A percentile compares a stretch with the other conserved stretches of the same genome.
Conservation (phyloP, 2,797 vertebrate species). For the Sebastes matsubarae region DNA sequence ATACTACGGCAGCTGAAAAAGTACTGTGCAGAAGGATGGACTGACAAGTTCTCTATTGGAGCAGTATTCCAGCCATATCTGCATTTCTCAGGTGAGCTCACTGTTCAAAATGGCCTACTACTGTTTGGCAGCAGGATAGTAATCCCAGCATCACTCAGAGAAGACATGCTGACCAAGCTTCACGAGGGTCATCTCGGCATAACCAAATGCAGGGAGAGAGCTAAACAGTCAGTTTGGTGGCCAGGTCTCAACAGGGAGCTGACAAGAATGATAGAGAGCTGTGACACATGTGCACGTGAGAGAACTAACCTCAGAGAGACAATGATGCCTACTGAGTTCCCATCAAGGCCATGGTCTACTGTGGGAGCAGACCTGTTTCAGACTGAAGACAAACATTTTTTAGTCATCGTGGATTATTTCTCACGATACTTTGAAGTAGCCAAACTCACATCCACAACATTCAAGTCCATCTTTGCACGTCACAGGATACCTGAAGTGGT, state of each 20-base stretch:
- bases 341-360: neutral
- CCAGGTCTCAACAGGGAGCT: neutral
- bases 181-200: constrained; percentile 7
- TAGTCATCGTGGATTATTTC: neutral
- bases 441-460: constrained; percentile 5
- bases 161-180: neutral
- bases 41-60: neutral
- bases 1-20: neutral
- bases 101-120: neutral
- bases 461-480: constrained; percentile 12
- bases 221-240: neutral
- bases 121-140: neutral
- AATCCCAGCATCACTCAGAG: neutral
- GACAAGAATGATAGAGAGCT: neutral
- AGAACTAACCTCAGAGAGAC: neutral
- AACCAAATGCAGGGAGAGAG: constrained; percentile 9
- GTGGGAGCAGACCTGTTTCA: neutral
- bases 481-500: constrained; percentile 2
- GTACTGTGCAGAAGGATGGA: constrained; percentile 2
- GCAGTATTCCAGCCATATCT: neutral
- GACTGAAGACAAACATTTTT: neutral
- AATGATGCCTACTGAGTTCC: neutral
- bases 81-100: constrained; percentile 20
- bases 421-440: constrained; percentile 15
- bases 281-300: neutral